Percentiles rank a stretch among this genome's conserved stretches.
Evolutionary conservation across 2,888 invertebrate species (phyloP).

Genomic region (Aporophyla lueneburgensis): DNA sequence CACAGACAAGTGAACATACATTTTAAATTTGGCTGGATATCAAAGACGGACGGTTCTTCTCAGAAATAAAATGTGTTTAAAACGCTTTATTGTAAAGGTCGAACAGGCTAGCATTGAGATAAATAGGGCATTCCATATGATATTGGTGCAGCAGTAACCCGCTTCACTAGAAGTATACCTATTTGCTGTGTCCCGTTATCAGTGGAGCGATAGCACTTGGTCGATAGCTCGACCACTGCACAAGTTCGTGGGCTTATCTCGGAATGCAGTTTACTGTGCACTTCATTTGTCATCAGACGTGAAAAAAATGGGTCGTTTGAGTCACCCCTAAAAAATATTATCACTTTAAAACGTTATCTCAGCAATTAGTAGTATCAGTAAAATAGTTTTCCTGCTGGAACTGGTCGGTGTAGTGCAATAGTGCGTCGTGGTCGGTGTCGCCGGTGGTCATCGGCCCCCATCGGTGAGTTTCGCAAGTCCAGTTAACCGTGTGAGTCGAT

Average conservation of each 20-base stretch:
- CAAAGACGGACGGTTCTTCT: constrained; percentile 68
- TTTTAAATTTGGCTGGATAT: constrained; percentile 72
- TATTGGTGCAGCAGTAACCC: constrained; percentile 79
- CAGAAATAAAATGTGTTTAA: constrained; percentile 64
- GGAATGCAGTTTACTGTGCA: constrained; percentile 83
- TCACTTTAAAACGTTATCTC: constrained; percentile 49
- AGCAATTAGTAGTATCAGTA: constrained; percentile 70
- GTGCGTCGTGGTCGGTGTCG: constrained; percentile 76
- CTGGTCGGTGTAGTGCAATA: constrained; percentile 73
- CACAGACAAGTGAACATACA: constrained; percentile 41
- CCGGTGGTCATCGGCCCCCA: constrained; percentile 88
- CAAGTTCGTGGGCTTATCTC: constrained; percentile 82
- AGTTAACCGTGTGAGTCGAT: constrained; percentile 87
- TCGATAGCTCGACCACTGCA: constrained; percentile 82
- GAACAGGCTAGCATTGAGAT: constrained; percentile 68
- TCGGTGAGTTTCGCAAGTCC: constrained; percentile 89
- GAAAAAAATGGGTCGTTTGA: constrained; percentile 72
- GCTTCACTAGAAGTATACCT: constrained; percentile 75
- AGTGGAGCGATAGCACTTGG: constrained; percentile 80
- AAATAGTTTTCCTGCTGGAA: constrained; percentile 73
- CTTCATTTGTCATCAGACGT: constrained; percentile 79
- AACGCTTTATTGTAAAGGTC: constrained; percentile 58
- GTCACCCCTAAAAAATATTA: constrained; percentile 59
- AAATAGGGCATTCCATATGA: constrained; percentile 77
- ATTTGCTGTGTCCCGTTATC: constrained; percentile 84